Percentiles rank a stretch among this genome's conserved stretches.
Conservation (phyloP, 2,888 invertebrate species). For the Aspidiotus destructor region DNA sequence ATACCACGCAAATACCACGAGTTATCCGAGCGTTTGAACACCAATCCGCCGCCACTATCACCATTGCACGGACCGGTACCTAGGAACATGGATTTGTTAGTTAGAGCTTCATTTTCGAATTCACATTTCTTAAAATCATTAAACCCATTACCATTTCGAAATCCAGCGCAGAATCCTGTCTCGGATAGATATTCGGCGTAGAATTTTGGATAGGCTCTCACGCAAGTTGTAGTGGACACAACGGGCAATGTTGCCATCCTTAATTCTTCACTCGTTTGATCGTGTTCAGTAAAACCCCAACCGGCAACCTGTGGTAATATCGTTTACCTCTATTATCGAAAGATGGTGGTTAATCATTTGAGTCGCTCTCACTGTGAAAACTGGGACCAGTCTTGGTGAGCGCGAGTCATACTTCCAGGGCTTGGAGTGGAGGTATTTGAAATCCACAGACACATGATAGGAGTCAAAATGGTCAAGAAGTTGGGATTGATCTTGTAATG, state of each 20-base stretch:
- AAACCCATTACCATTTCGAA: slow-evolving; percentile 42
- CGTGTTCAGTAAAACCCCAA: slow-evolving; percentile 49
- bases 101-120: background rate
- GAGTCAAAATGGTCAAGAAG: background rate
- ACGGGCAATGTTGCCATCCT: slow-evolving; percentile 52
- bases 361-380: no score
- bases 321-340: no score
- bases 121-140: background rate
- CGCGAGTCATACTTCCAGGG: no score
- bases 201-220: slow-evolving; percentile 52
- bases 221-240: slow-evolving; percentile 51
- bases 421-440: background rate
- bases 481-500: background rate
- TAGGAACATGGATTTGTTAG: slow-evolving; percentile 15
- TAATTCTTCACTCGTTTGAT: slow-evolving; percentile 45
- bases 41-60: slow-evolving; percentile 39
- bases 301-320: slow-evolving; percentile 41
- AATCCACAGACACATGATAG: background rate
- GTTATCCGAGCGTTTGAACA: slow-evolving; percentile 30
- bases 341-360: no score
- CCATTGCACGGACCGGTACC: slow-evolving; percentile 40
- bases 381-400: no score
- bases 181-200: slow-evolving; percentile 51
- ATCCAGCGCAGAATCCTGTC: slow-evolving; percentile 48
- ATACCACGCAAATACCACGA: slow-evolving; percentile 39